Evolutionary conservation across 2,797 vertebrate genomes (phyloP).

Genomic region (Enteromius mattozi): DNA sequence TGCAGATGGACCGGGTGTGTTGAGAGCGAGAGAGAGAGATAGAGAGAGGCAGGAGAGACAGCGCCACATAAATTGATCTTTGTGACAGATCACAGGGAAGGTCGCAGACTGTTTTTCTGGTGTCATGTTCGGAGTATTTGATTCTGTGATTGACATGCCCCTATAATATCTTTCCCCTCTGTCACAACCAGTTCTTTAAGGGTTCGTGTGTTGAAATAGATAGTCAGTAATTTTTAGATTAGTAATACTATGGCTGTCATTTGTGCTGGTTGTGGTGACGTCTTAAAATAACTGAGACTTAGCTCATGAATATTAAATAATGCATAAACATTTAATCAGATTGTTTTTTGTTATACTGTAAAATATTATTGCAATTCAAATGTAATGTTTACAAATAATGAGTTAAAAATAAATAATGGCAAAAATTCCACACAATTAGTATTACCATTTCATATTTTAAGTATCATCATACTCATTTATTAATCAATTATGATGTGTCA

Average conservation of each 20-base stretch:
- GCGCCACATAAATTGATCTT: slow-evolving; percentile 54
- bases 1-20: background rate
- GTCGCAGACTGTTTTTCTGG: slow-evolving; percentile 46
- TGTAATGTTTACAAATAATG: background rate
- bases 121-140: slow-evolving; percentile 41
- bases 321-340: no score
- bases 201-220: slow-evolving; percentile 7
- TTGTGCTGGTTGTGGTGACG: background rate
- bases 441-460: no score
- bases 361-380: background rate
- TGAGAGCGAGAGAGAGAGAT: slow-evolving; percentile 3
- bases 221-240: background rate
- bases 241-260: background rate
- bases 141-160: slow-evolving; percentile 42
- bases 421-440: background rate
- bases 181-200: background rate
- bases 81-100: slow-evolving; percentile 48
- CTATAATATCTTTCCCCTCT: slow-evolving; percentile 11
- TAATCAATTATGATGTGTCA: no score
- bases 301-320: background rate
- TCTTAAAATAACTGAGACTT: background rate
- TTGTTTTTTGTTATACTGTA: background rate
- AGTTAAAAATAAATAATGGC: background rate
- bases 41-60: background rate
- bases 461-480: no score